These are phyloP conservation scores for Pheosia tremula DNA, from an alignment of 2,888 invertebrate species.

Conservation along the genomic window DNA sequence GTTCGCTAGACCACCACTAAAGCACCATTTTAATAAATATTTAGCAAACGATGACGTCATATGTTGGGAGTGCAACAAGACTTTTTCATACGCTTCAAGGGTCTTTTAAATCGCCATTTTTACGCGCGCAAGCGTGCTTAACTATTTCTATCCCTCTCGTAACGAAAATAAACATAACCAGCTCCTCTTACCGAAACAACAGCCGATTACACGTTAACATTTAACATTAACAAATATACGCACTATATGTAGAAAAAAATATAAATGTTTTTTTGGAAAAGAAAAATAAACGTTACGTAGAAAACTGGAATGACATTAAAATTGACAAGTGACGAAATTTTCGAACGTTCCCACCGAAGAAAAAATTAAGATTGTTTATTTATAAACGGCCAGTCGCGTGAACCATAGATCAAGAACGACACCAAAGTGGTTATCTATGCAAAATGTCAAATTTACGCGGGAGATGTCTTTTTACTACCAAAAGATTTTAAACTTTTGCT, in stretches of 20 bases:
- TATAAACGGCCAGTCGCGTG: conserved; percentile 26
- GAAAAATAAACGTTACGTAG: conserved; percentile 36
- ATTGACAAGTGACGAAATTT: conserved; percentile 31
- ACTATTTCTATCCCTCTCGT: neutral
- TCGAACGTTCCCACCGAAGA: conserved; percentile 26
- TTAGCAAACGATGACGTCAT: too few species aligned
- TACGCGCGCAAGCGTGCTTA: neutral
- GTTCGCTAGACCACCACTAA: too few species aligned
- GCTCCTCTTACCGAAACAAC: conserved; percentile 41
- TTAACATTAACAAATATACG: conserved; percentile 25
- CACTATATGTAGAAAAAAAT: conserved; percentile 38
- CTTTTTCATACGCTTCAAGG: neutral
- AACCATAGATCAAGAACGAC: conserved; percentile 26
- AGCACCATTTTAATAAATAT: too few species aligned
- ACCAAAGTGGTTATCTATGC: conserved; percentile 16
- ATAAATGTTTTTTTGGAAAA: conserved; percentile 29
- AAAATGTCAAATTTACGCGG: conserved; percentile 1
- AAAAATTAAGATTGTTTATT: neutral
- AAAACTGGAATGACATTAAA: conserved; percentile 36
- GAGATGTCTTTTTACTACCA: neutral
- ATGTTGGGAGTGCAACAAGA: too few species aligned
- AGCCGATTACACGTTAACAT: conserved; percentile 15
- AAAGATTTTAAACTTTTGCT: neutral
- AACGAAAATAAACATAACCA: conserved; percentile 33
- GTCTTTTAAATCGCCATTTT: neutral